These are phyloP conservation scores for Ceyx cyanopectus DNA, from an alignment of 2,113 vertebrate genomes.

Conservation along the genomic window DNA sequence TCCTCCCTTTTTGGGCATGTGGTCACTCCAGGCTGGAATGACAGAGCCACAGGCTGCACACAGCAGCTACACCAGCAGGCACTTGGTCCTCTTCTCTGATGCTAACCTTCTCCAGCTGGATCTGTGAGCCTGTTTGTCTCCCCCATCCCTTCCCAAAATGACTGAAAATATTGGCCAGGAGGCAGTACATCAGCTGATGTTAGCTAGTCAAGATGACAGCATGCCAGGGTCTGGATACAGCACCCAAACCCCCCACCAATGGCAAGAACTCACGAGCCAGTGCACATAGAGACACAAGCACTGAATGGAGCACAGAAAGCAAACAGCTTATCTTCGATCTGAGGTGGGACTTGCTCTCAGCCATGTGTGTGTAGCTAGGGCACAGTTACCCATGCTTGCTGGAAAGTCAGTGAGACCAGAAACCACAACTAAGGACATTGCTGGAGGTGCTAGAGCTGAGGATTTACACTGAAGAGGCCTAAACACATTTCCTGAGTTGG, in stretches of 20 bases:
- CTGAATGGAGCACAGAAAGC: accelerated
- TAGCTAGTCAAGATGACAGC: background rate
- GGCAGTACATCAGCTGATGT: background rate
- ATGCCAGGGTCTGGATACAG: slow-evolving; percentile 8
- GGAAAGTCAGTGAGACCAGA: accelerated
- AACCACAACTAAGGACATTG: background rate
- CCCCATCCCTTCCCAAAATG: background rate
- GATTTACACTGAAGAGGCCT: background rate
- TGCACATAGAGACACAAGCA: background rate
- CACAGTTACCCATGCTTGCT: background rate
- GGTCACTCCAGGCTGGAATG: accelerated
- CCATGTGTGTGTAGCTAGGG: accelerated
- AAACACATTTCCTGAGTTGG: background rate
- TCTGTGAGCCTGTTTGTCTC: background rate
- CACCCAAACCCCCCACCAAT: slow-evolving; percentile 45
- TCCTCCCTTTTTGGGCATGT: background rate
- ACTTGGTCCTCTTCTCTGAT: background rate
- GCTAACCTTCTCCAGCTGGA: background rate
- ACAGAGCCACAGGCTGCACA: background rate
- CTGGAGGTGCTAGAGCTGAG: background rate
- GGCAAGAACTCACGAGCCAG: slow-evolving; percentile 27
- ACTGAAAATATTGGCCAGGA: slow-evolving; percentile 18
- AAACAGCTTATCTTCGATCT: background rate
- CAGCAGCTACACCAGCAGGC: background rate
- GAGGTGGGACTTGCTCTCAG: background rate